Percentiles rank a stretch among this genome's conserved stretches.
Evolutionary conservation across 1,140 invertebrate species (phyloP).

Genomic region (Neotoxoptera formosana): DNA sequence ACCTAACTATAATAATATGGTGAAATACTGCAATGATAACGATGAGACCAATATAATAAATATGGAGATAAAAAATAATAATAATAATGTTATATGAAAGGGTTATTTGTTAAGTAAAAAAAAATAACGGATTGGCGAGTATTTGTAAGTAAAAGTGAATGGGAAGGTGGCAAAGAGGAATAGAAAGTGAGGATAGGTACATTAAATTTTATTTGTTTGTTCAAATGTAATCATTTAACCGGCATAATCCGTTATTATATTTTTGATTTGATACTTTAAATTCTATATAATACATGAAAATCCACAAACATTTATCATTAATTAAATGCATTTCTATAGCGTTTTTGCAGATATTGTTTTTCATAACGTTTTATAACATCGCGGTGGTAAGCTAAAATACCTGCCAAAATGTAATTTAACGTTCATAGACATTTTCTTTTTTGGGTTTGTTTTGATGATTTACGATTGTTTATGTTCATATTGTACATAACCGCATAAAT

Average conservation of each 20-base stretch:
- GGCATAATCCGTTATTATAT: background rate
- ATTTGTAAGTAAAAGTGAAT: constrained; percentile 8
- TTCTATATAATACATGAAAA: background rate
- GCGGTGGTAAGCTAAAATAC: background rate
- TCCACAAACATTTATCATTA: background rate
- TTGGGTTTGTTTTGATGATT: no score
- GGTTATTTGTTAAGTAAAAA: background rate
- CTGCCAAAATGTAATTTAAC: background rate
- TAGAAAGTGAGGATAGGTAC: background rate
- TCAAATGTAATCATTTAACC: background rate
- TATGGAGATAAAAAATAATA: background rate
- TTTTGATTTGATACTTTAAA: background rate
- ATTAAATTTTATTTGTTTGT: constrained; percentile 15
- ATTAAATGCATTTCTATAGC: background rate
- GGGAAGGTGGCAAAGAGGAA: background rate
- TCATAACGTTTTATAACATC: background rate
- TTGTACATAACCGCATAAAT: background rate
- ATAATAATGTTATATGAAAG: background rate
- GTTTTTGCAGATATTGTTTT: background rate
- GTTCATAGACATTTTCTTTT: background rate
- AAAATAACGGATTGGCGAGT: background rate
- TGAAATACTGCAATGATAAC: background rate
- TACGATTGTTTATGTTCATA: no score
- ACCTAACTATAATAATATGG: background rate
- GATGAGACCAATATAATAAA: background rate